phyloP scores from a whole-genome alignment of 2,888 invertebrate species.

The Drosophila suboccidentalis region DNA sequence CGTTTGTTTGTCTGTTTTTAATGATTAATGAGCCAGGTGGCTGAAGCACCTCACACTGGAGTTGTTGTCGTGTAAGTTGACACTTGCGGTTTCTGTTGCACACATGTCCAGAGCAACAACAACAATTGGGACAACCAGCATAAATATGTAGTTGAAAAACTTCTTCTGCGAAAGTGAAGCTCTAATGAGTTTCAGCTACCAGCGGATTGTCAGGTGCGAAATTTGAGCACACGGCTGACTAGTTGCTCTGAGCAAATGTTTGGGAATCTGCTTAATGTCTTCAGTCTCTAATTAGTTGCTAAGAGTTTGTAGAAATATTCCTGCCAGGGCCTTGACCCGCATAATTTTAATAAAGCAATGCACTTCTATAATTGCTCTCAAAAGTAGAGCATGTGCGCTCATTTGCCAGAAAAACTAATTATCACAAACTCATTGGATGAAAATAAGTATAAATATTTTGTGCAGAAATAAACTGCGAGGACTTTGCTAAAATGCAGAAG shows the following conservation, averaged over 20 bases:
- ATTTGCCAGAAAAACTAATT: slow-evolving; percentile 56
- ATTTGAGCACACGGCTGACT: slow-evolving; percentile 1
- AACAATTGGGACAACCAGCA: slow-evolving; percentile 53
- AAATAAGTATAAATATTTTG: slow-evolving; percentile 53
- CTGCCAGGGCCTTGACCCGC: slow-evolving; percentile 17
- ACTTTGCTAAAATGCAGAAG: slow-evolving; percentile 31
- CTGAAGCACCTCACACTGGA: slow-evolving; percentile 36
- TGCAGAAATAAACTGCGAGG: slow-evolving; percentile 23
- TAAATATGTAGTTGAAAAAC: slow-evolving; percentile 57
- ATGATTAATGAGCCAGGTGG: slow-evolving; percentile 71
- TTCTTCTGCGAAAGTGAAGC: slow-evolving; percentile 42
- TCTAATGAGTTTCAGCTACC: slow-evolving; percentile 60
- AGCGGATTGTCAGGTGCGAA: slow-evolving; percentile 25
- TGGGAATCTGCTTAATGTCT: background rate
- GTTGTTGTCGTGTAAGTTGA: slow-evolving; percentile 57
- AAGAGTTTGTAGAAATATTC: background rate
- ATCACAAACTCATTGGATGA: slow-evolving; percentile 50
- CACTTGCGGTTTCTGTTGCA: slow-evolving; percentile 52
- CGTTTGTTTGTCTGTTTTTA: slow-evolving; percentile 59
- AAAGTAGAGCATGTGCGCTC: slow-evolving; percentile 25
- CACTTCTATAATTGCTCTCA: slow-evolving; percentile 33
- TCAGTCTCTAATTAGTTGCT: slow-evolving; percentile 27
- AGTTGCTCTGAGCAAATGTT: slow-evolving; percentile 1
- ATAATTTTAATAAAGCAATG: background rate
- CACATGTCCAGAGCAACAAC: slow-evolving; percentile 26